phyloP scores from a whole-genome alignment of 2,888 invertebrate genomes.

The Pilophorus perplexus region DNA sequence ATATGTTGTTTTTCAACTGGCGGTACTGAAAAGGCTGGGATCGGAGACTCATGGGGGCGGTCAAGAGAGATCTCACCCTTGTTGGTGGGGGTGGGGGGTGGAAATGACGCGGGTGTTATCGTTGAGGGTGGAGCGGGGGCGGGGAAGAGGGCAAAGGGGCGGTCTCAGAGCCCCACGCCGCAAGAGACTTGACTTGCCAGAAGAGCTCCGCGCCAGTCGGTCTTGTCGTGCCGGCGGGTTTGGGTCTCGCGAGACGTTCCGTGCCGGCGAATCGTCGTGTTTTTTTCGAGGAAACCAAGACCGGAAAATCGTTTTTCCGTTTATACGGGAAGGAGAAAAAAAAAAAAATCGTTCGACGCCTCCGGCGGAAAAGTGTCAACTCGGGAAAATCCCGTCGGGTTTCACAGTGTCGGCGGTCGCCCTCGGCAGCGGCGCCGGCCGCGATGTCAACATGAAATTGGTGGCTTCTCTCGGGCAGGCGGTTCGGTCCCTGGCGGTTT shows the following conservation, averaged over 20 bases:
- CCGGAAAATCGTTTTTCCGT: background rate
- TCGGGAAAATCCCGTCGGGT: background rate
- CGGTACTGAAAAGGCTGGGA: too few species aligned
- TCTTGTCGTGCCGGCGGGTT: background rate
- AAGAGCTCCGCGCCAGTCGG: background rate
- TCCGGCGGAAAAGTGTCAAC: too few species aligned
- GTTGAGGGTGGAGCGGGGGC: too few species aligned
- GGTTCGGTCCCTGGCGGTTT: slow-evolving; percentile 17
- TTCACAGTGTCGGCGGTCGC: too few species aligned
- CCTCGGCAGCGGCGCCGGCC: too few species aligned
- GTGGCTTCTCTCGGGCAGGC: slow-evolving; percentile 22
- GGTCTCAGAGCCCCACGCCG: background rate
- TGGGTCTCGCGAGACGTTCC: background rate
- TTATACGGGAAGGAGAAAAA: background rate
- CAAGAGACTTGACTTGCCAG: background rate
- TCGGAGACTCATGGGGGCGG: slow-evolving; percentile 33
- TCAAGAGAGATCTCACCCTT: slow-evolving; percentile 29
- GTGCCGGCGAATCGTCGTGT: background rate
- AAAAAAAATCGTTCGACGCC: too few species aligned
- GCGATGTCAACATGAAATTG: slow-evolving; percentile 30
- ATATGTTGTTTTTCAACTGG: too few species aligned
- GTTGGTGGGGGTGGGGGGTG: background rate
- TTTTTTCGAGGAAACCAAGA: background rate
- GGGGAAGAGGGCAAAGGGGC: slow-evolving; percentile 1
- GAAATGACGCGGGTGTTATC: too few species aligned